Base-by-base conservation (phyloP, 2,888 invertebrate species). In the Orthosia gothica region DNA sequence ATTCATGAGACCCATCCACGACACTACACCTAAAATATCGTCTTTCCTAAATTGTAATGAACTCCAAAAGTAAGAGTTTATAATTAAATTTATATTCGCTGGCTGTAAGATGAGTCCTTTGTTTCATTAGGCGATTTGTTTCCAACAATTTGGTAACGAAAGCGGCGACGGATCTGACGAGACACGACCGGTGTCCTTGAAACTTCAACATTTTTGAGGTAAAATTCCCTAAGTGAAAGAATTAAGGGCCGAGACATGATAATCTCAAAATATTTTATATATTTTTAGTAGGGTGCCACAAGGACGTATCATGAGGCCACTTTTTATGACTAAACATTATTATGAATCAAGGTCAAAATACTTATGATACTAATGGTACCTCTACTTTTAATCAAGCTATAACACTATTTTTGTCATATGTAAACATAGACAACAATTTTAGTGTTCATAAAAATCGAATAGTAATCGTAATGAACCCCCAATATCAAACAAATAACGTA, bases 61-160 rank as follows among this genome's bases (percentile, higher is more conserved):
- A 91, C 89, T 90, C 85, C 73, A 81, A 85, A 85, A 87, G 87
- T 84, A 87, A 87, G 88, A 90, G 90, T 91, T 92, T 88, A 84
- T 91, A 92, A 93, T 93, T 92, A 88, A 91, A 92, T 93, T 93
- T 91, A 90, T 91, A 89, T 90, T 90, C 88, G 76, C 82, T 83
- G 87, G 83, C 85, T 88, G 88, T 88, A 87, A 89, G 80, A 78
- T 73, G 87, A 81, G 76, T 88, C 88, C 90, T 91, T 92, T 93
- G 93, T 93, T 92, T 92, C 92, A 92, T 92, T 90, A 92, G 87
- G 84, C 86, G 83, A 89, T 91, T 90, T 89, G 90, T 90, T 89
- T 83, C 77, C 87, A 85, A 89, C 82, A 88, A 81, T 89, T 87
- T 83, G 76, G 73, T 23, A 74, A 45, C 58, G 68, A 83, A 80